phyloP scores from a whole-genome alignment of 2,888 invertebrate genomes.

The Folsomia candida region DNA sequence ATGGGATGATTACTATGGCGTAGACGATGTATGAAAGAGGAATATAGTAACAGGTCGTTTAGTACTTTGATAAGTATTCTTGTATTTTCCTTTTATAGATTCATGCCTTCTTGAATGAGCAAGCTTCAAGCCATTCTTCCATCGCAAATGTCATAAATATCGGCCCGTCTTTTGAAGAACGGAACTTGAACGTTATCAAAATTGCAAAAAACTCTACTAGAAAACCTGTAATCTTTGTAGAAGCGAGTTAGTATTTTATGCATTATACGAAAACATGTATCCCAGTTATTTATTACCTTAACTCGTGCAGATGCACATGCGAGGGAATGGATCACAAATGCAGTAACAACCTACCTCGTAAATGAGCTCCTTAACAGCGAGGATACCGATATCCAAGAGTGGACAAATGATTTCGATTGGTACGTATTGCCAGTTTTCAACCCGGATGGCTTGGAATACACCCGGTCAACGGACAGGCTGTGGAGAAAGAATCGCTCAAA shows the following conservation, averaged over 20 bases:
- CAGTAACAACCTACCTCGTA: conserved; percentile 68
- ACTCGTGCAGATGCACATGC: conserved; percentile 42
- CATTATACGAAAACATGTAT: not conserved
- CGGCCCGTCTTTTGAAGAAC: not conserved
- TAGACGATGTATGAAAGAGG: not conserved
- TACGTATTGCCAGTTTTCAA: conserved; percentile 54
- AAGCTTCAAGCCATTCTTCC: not conserved
- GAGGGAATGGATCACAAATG: conserved; percentile 72
- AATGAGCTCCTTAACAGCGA: conserved; percentile 67
- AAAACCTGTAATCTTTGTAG: conserved; percentile 55
- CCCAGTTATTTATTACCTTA: too few relatives aligned
- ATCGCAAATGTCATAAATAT: not conserved
- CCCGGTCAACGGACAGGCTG: conserved; percentile 51
- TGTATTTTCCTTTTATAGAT: not conserved
- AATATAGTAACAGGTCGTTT: too few relatives aligned
- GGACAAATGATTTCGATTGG: conserved; percentile 71
- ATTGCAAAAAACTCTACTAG: conserved; percentile 33
- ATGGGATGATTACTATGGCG: not conserved
- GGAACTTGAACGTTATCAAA: not conserved
- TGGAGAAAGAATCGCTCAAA: conserved; percentile 54
- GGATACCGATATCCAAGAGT: conserved; percentile 58
- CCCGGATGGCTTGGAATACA: conserved; percentile 42
- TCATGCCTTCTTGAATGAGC: not conserved
- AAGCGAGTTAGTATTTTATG: conserved; percentile 52
- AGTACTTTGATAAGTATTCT: not conserved